Evolutionary conservation across 2,113 vertebrate genomes (phyloP).

Genomic region (Pachypanchax playfairii): DNA sequence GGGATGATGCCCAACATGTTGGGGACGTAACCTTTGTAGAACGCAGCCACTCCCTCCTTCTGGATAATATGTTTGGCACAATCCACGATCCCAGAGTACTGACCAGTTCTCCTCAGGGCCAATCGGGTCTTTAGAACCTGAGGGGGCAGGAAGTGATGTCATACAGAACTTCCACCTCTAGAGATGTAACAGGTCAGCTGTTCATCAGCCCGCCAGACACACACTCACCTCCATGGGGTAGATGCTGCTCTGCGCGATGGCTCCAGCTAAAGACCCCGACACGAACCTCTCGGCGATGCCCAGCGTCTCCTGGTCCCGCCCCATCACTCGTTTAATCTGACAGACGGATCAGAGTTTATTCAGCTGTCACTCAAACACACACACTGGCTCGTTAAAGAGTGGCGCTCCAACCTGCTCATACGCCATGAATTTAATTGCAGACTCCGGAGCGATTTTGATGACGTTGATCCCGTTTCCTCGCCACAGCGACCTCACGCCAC

Average conservation of each 20-base stretch:
- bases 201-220: background rate
- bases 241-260: constrained; percentile 95
- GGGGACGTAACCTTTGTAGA: constrained; percentile 96
- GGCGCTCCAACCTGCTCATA: constrained; percentile 88
- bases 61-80: constrained; percentile 88
- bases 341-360: background rate
- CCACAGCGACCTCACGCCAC: constrained; percentile 90
- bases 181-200: too few species aligned
- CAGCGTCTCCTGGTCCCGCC: constrained; percentile 90
- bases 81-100: constrained; percentile 87
- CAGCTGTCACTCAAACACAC: background rate
- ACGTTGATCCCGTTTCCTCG: constrained; percentile 96
- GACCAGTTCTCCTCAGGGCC: constrained; percentile 90
- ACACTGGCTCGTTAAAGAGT: background rate
- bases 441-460: constrained; percentile 94
- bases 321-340: constrained; percentile 92
- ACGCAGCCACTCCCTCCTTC: constrained; percentile 87
- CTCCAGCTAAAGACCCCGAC: constrained; percentile 91
- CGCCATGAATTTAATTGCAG: constrained; percentile 98
- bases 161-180: background rate
- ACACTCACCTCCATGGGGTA: constrained; percentile 94
- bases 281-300: constrained; percentile 89
- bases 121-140: constrained; percentile 95
- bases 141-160: constrained; percentile 9
- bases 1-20: constrained; percentile 98